Conservation (phyloP, 1,140 invertebrate species). For the Thereuonema tuberculata region DNA sequence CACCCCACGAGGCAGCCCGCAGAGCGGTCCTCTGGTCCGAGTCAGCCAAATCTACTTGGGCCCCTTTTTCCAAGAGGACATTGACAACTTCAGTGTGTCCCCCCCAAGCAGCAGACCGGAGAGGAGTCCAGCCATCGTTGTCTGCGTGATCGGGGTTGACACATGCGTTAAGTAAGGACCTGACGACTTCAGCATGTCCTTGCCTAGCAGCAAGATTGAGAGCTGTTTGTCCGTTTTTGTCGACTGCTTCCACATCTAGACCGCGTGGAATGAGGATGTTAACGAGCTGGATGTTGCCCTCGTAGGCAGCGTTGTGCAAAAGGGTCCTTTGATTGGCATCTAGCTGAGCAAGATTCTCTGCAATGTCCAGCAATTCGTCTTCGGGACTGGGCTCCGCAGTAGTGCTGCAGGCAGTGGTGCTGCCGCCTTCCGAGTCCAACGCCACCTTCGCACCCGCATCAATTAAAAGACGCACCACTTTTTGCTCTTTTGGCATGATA, state of each 20-base stretch:
- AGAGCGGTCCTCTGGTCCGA: conserved; percentile 75
- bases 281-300: conserved; percentile 50
- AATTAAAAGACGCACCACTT: conserved; percentile 45
- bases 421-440: conserved; percentile 15
- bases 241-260: conserved; percentile 45
- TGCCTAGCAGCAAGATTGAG: conserved; percentile 67
- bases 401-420: conserved; percentile 13
- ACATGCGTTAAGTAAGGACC: conserved; percentile 25
- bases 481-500: conserved; percentile 34
- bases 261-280: conserved; percentile 44
- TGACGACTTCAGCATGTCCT: conserved; percentile 44
- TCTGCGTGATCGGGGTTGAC: conserved; percentile 32
- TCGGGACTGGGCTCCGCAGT: conserved; percentile 12
- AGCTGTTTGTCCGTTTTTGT: conserved; percentile 63
- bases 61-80: conserved; percentile 58
- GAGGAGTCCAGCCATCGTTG: conserved; percentile 36
- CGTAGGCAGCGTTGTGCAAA: conserved; percentile 57
- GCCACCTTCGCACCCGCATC: conserved; percentile 42
- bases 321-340: conserved; percentile 50
- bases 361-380: conserved; percentile 16
- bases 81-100: conserved; percentile 67
- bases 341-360: conserved; percentile 23
- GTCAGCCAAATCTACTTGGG: conserved; percentile 67
- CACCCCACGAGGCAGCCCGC: conserved; percentile 81
- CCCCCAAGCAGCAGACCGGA: conserved; percentile 64